phyloP scores from a whole-genome alignment of 2,113 vertebrate genomes.

The Solea solea region DNA sequence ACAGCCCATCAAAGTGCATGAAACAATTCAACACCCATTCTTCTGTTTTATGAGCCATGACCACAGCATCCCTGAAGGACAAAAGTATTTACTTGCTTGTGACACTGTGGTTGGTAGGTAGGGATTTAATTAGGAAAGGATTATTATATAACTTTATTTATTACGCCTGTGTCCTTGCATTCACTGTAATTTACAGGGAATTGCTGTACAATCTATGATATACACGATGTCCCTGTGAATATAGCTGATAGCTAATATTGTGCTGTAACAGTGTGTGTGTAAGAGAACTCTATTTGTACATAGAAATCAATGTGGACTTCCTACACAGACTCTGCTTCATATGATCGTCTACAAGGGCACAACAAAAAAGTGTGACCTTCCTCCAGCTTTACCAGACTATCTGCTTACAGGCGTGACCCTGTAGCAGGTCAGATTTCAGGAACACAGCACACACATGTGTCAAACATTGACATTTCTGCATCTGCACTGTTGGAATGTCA shows the following conservation, averaged over 20 bases:
- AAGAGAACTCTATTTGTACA: constrained; percentile 15
- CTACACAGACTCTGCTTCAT: constrained; percentile 49
- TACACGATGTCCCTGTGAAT: neutral
- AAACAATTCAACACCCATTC: neutral
- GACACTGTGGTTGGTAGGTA: neutral
- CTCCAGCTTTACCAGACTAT: constrained; percentile 48
- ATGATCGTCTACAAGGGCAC: constrained; percentile 67
- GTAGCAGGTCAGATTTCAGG: constrained; percentile 62
- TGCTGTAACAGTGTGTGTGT: neutral
- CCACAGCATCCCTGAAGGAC: neutral
- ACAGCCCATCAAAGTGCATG: neutral
- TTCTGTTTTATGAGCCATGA: neutral
- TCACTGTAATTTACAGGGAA: neutral
- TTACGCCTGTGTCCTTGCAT: neutral
- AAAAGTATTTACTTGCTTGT: neutral
- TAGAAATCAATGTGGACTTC: constrained; percentile 60
- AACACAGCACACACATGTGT: constrained; percentile 46
- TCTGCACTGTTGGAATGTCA: constrained; percentile 5
- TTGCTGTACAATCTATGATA: neutral
- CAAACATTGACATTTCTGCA: constrained; percentile 38
- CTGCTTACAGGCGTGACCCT: constrained; percentile 64
- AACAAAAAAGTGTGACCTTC: constrained; percentile 55
- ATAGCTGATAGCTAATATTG: neutral
- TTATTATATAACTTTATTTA: neutral
- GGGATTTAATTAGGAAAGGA: neutral